Percentiles rank a stretch among this genome's conserved stretches.
Conservation (phyloP, 2,888 invertebrate genomes). For the Catocala nupta region DNA sequence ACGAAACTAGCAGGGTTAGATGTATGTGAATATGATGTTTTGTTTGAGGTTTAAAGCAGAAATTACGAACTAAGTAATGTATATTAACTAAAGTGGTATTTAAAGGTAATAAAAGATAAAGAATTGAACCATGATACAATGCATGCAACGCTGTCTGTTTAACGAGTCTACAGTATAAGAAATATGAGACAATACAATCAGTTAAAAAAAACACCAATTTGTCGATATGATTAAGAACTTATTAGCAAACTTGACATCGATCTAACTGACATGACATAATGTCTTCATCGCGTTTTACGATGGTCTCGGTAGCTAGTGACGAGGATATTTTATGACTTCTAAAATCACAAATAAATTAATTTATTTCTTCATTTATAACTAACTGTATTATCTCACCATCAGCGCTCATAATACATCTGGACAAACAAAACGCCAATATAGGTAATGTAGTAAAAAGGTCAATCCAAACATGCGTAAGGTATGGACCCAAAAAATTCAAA, state of each 20-base stretch:
- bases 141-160: too few species aligned
- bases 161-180: too few species aligned
- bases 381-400: slow-evolving; percentile 10
- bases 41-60: slow-evolving; percentile 1
- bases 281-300: not conserved
- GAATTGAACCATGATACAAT: not conserved
- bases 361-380: not conserved
- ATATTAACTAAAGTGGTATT: not conserved
- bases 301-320: not conserved
- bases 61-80: not conserved
- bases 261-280: not conserved
- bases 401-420: not conserved
- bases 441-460: not conserved
- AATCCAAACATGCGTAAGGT: slow-evolving; percentile 22
- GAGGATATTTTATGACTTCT: not conserved
- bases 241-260: too few species aligned
- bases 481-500: slow-evolving; percentile 33
- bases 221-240: too few species aligned
- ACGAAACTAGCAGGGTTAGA: not conserved
- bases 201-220: not conserved
- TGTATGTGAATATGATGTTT: slow-evolving; percentile 2
- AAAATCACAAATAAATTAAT: too few species aligned
- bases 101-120: not conserved
- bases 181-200: slow-evolving; percentile 9
- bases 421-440: too few species aligned